Evolutionary conservation across 1,140 invertebrate genomes (phyloP), one percentile per base, ranked within the genome.

Genomic region (Pygmarrhopalites habei): DNA sequence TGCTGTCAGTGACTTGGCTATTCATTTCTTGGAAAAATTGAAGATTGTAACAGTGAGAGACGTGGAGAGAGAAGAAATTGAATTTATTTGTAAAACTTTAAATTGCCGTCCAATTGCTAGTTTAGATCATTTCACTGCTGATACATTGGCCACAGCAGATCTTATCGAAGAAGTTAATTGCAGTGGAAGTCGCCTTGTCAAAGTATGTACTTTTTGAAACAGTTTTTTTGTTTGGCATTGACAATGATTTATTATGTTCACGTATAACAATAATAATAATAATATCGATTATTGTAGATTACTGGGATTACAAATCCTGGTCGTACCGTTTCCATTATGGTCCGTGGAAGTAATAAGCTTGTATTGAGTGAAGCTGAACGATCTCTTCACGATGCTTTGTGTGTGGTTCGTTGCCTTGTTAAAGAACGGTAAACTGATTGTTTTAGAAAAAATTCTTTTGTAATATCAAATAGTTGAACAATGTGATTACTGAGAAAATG

Each of bases 1-100:
- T 85, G 95, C 97, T 25, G 80, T 99, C 14, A 96, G 87, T 73
- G 97, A 99, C 77, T 78, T 99, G 68, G 95, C 96, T 2, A 81
- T 98, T 69, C 97, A 99, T 76, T 99, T 98, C 78, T 80, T 99
- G 67, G 94, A 96, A 73, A 99, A 99, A 82, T 93, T 98, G 75
- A 99, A 99, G 76, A 95, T 97, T 44, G 90, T 99, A 89, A 95
- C 99, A 10, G 84, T 99, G 23, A 97, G 96, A 77, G 95, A 99
- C 76, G 86, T 99, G 68, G 96, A 99, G 78, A 83, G 96, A 51
- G 95, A 98, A 75, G 95, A 99, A 71, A 92, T 99, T 73, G 90
- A 98, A 72, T 98, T 95, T 77, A 84, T 98, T 49, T 95, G 92
- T 78, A 98, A 97, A 81, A 93, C 91, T 53, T 78, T 98, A 14